phyloP scores from a whole-genome alignment of 2,888 invertebrate genomes.

The Anorthoa munda region DNA sequence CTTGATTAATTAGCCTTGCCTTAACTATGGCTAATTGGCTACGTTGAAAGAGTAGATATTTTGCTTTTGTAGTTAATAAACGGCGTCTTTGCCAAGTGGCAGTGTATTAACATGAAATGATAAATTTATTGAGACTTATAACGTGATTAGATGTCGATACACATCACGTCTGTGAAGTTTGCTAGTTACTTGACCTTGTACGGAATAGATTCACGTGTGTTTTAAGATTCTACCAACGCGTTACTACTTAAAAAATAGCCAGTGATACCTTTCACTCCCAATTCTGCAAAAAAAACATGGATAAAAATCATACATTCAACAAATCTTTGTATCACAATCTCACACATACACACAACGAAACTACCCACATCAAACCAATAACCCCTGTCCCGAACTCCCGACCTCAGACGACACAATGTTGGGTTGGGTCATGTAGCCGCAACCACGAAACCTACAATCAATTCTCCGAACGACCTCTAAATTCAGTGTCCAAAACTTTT shows the following conservation, averaged over 20 bases:
- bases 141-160: no score
- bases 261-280: no score
- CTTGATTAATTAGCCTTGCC: neutral
- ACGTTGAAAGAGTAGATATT: neutral
- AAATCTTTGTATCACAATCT: neutral
- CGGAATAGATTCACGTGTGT: no score
- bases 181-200: no score
- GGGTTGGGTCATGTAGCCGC: slow-evolving; percentile 11
- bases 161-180: no score
- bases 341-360: neutral
- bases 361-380: slow-evolving; percentile 14
- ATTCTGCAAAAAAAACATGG: no score
- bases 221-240: no score
- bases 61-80: neutral
- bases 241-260: no score
- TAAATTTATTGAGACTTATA: no score
- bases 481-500: slow-evolving; percentile 24
- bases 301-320: no score
- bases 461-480: slow-evolving; percentile 17
- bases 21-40: neutral
- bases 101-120: no score
- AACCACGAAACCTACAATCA: slow-evolving; percentile 37
- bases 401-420: neutral
- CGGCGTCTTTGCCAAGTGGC: no score
- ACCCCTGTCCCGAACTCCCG: neutral